Percentiles rank a stretch among this genome's conserved stretches.
phyloP scores from a whole-genome alignment of 1,140 invertebrate species.

The Drosophila jambulina region DNA sequence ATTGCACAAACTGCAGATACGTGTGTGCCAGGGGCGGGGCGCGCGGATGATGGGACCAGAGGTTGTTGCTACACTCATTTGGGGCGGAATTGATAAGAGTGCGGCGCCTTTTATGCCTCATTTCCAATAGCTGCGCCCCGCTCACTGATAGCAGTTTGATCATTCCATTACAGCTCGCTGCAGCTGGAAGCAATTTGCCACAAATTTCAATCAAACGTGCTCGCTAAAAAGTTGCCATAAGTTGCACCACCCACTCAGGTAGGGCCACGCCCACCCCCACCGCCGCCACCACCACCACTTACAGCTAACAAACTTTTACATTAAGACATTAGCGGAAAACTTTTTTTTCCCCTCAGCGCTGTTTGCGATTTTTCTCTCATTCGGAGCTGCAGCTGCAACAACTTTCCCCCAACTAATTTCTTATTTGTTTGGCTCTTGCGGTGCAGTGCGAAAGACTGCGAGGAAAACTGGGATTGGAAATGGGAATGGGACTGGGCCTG shows the following conservation, averaged over 20 bases:
- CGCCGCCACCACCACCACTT: conserved; percentile 24
- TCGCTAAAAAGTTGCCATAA: conserved; percentile 73
- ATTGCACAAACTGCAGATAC: conserved; percentile 66
- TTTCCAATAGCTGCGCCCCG: conserved; percentile 44
- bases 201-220: conserved; percentile 83
- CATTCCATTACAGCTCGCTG: conserved; percentile 50
- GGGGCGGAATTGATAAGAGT: conserved; percentile 45
- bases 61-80: conserved; percentile 30
- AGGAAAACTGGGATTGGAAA: conserved; percentile 8
- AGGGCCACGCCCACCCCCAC: conserved; percentile 16
- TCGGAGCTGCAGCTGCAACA: conserved; percentile 71
- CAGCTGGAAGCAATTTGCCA: conserved; percentile 70
- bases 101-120: conserved; percentile 55
- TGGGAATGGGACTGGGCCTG: conserved; percentile 4
- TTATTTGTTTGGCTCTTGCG: conserved; percentile 77
- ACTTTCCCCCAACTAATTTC: conserved; percentile 79
- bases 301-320: conserved; percentile 80
- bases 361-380: conserved; percentile 67
- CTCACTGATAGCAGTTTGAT: conserved; percentile 62
- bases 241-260: conserved; percentile 63
- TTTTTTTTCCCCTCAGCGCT: conserved; percentile 53
- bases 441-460: conserved; percentile 35
- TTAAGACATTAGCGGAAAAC: conserved; percentile 82
- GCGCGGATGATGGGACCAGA: conserved; percentile 9
- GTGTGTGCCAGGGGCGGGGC: conserved; percentile 31